Percentiles rank a stretch among this genome's conserved stretches.
Evolutionary conservation across 2,113 vertebrate species (phyloP).

Genomic region (Suricata suricatta): DNA sequence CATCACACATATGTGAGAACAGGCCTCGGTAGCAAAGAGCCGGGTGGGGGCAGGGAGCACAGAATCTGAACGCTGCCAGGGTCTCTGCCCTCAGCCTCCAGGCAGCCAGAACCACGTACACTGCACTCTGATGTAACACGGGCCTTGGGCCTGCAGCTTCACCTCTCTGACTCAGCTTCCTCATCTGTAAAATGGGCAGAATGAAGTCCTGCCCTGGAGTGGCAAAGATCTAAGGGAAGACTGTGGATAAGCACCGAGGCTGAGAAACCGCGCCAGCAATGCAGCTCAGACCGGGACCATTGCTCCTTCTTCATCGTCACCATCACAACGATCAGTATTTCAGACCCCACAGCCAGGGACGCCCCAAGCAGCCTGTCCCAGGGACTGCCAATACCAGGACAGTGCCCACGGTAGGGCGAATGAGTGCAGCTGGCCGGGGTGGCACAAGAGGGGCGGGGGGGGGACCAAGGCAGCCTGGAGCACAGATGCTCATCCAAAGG

Average conservation of each 20-base stretch:
- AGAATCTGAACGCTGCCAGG: not conserved
- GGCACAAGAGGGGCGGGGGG: rapidly evolving
- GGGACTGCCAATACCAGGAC: not conserved
- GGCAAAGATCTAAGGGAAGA: not conserved
- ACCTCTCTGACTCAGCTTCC: not conserved
- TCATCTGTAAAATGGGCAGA: not conserved
- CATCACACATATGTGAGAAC: not conserved
- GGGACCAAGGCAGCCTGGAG: not conserved
- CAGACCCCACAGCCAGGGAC: not conserved
- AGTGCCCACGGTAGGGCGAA: not conserved
- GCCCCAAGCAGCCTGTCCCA: not conserved
- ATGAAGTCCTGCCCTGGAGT: rapidly evolving
- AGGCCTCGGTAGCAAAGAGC: too few species aligned
- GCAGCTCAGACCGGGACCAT: not conserved
- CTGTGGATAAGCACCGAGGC: too few species aligned
- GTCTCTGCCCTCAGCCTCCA: not conserved
- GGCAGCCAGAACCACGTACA: not conserved
- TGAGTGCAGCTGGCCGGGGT: rapidly evolving
- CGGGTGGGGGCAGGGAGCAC: rapidly evolving
- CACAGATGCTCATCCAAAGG: not conserved
- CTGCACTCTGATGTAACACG: not conserved
- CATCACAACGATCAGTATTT: not conserved
- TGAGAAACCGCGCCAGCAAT: not conserved
- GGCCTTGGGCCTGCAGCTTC: not conserved
- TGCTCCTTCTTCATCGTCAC: not conserved